phyloP scores from a whole-genome alignment of 2,797 vertebrate genomes.

The Smutsia temminckii region DNA sequence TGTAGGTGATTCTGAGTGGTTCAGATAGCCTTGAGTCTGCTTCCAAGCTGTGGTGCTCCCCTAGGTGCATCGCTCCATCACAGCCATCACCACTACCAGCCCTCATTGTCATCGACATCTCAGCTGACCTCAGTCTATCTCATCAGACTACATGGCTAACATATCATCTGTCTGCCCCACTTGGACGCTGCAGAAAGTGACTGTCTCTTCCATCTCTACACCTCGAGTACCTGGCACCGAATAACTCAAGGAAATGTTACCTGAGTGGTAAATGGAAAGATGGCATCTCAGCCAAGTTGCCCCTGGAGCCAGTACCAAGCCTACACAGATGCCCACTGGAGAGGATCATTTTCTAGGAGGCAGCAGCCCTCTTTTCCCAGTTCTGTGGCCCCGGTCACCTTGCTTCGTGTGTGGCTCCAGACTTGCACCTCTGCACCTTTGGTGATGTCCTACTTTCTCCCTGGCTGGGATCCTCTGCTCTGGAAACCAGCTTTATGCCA shows the following conservation, averaged over 20 bases:
- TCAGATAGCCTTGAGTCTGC: not conserved
- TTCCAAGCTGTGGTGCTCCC: not conserved
- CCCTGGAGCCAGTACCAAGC: not conserved
- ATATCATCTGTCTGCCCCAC: not conserved
- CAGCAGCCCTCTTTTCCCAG: not conserved
- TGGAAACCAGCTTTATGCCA: not conserved
- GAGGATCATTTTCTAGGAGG: no score
- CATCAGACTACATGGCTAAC: not conserved
- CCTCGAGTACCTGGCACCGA: not conserved
- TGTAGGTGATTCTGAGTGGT: not conserved
- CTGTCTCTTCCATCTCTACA: not conserved
- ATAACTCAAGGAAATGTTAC: not conserved
- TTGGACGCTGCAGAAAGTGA: not conserved
- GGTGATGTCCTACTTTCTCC: not conserved
- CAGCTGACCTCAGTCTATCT: not conserved
- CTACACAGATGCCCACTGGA: not conserved
- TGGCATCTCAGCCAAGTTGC: not conserved
- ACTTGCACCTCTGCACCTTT: not conserved
- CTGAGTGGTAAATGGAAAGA: not conserved
- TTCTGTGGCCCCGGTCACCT: not conserved
- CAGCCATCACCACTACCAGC: rapidly evolving
- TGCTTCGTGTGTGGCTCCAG: not conserved
- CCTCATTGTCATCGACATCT: not conserved
- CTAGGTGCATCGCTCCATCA: rapidly evolving
- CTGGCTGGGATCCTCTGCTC: not conserved